Conservation (phyloP, 2,113 vertebrate species). For the Chlorodrepanis virens region DNA sequence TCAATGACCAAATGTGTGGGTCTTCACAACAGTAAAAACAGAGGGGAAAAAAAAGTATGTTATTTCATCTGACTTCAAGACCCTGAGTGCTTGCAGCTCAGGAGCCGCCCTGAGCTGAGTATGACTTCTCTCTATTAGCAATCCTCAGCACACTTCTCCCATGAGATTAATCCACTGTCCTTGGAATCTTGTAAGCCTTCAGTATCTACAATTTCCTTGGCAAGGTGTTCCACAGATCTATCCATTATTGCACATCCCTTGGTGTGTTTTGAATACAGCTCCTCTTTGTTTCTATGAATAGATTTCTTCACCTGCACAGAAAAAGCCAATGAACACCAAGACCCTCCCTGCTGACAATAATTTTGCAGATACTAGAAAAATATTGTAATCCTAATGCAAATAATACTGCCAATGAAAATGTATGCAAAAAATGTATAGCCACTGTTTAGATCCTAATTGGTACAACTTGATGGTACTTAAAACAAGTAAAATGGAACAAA, state of each 20-base stretch:
- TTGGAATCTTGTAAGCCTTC: neutral
- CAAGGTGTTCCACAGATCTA: neutral
- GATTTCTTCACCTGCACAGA: neutral
- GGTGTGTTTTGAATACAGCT: neutral
- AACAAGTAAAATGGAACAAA: neutral
- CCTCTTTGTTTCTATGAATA: neutral
- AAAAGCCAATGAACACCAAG: neutral
- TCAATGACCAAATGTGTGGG: neutral
- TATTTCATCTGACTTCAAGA: neutral
- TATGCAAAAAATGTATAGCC: neutral
- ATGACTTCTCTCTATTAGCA: neutral
- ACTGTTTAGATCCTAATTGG: neutral
- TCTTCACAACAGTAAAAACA: neutral
- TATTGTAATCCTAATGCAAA: neutral
- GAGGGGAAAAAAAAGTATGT: fast-evolving
- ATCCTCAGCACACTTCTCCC: neutral
- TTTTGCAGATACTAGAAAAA: neutral
- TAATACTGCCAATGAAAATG: neutral
- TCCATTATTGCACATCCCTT: neutral
- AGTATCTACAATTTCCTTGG: neutral
- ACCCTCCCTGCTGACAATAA: neutral
- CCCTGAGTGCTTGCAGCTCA: neutral
- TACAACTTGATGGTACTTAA: neutral
- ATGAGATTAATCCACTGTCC: neutral
- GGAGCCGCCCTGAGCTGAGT: neutral